phyloP scores from a whole-genome alignment of 2,113 vertebrate genomes.

The Sphaerodactylus townsendi region DNA sequence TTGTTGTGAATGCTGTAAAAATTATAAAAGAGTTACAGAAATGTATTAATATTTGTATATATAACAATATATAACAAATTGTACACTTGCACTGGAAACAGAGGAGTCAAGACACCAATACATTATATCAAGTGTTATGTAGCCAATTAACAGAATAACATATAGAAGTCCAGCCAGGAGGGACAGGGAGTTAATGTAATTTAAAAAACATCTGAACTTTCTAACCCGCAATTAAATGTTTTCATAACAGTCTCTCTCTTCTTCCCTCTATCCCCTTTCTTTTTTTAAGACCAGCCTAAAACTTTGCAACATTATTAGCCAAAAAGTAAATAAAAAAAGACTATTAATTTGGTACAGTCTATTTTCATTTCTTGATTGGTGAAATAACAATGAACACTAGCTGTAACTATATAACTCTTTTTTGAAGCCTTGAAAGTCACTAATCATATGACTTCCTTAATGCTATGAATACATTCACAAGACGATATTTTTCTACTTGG shows the following conservation, averaged over 20 bases:
- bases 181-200: accelerated
- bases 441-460: slow-evolving; percentile 28
- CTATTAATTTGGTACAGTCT: background rate
- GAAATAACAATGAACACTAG: background rate
- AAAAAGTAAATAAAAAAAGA: background rate
- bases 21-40: background rate
- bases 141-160: background rate
- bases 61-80: background rate
- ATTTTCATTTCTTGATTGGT: background rate
- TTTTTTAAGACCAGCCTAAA: background rate
- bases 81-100: background rate
- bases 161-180: accelerated
- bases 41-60: background rate
- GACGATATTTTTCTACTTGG: background rate
- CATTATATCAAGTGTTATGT: background rate
- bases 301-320: background rate
- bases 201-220: background rate
- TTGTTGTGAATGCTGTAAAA: background rate
- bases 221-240: background rate
- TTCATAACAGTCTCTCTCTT: background rate
- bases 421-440: background rate
- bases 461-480: background rate
- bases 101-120: background rate
- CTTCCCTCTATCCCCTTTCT: background rate
- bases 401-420: slow-evolving; percentile 35